Base-by-base conservation (phyloP, 1,140 invertebrate species). In the Grapholita molesta region DNA sequence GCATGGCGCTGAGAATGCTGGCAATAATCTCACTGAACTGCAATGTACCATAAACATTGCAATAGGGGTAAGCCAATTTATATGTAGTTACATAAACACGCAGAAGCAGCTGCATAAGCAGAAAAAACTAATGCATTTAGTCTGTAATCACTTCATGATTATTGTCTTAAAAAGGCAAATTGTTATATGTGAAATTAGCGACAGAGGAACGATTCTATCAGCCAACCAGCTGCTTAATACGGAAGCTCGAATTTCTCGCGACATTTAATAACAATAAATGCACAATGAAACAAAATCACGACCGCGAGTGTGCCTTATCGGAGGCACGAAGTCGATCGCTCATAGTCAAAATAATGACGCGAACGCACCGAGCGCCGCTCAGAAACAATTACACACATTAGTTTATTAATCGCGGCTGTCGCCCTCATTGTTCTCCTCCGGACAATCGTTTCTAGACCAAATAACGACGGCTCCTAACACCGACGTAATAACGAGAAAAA, bases 391-490 rank as follows among this genome's bases (percentile, higher is more conserved):
- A 86, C 77, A 82, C 66, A 74, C 85, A 88, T 89, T 88, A 88
- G 84, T 88, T 88, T 86, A 89, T 88, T 88, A 89, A 90, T 90
- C 77, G 77, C 74, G 64, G 80, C 55, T 75, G 72, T 68, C 70
- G 68, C 70, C 25, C 80, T 77, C 86, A 90, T 90, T 90, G 88
- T 90, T 90, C 86, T 74, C 70, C 68, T 61, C 70, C 25, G 80
- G 84, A 89, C 86, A 88, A 87, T 86, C 82, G 84, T 75, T 69
- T 79, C 86, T 89, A 91, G 89, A 89, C 87, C 83, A 90, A 89
- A 89, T 91, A 90, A 84, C 72, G 70, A 64, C 74, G 70, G 73
- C 71, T 85, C 79, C 68, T 66, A 71, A 80, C 64, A 75, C 42
- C 65, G 64, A 77, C 69, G 67, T 70, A 70, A 33, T 65, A 52